These are phyloP conservation scores for Troides aeacus DNA, from an alignment of 2,888 invertebrate species.

Conservation along the genomic window DNA sequence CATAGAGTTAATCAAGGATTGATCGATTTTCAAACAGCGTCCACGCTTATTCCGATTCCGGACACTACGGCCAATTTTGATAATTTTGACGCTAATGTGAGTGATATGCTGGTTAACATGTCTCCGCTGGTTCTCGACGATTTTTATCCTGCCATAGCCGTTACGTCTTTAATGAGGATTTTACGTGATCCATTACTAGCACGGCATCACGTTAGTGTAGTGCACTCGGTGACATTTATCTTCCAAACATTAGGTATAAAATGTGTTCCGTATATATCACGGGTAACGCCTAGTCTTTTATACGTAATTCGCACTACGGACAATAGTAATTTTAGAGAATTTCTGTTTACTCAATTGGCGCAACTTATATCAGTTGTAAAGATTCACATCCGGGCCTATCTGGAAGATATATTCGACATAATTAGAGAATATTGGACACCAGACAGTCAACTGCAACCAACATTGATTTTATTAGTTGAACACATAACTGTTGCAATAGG, in stretches of 20 bases:
- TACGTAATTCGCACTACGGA: constrained; percentile 95
- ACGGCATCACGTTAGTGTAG: constrained; percentile 96
- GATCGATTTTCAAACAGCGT: constrained; percentile 91
- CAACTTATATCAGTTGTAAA: constrained; percentile 96
- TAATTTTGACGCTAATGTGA: constrained; percentile 83
- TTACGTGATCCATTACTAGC: constrained; percentile 93
- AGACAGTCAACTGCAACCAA: constrained; percentile 90
- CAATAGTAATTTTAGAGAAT: constrained; percentile 88
- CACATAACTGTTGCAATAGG: constrained; percentile 96
- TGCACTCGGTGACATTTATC: constrained; percentile 97
- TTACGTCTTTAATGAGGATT: constrained; percentile 96
- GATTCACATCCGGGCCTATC: constrained; percentile 96
- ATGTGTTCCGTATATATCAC: constrained; percentile 94
- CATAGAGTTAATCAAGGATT: constrained; percentile 97
- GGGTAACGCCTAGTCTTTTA: constrained; percentile 92
- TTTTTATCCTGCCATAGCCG: constrained; percentile 98
- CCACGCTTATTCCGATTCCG: constrained; percentile 88
- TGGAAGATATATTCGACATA: constrained; percentile 95
- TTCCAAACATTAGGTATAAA: constrained; percentile 97
- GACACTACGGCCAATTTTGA: constrained; percentile 83
- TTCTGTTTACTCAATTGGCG: constrained; percentile 95
- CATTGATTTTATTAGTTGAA: constrained; percentile 93
- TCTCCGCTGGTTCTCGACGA: constrained; percentile 93
- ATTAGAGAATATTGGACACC: constrained; percentile 97
- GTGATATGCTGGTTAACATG: constrained; percentile 97